Evolutionary conservation across 2,888 invertebrate genomes (phyloP).

Genomic region (Heliothis peltigera): DNA sequence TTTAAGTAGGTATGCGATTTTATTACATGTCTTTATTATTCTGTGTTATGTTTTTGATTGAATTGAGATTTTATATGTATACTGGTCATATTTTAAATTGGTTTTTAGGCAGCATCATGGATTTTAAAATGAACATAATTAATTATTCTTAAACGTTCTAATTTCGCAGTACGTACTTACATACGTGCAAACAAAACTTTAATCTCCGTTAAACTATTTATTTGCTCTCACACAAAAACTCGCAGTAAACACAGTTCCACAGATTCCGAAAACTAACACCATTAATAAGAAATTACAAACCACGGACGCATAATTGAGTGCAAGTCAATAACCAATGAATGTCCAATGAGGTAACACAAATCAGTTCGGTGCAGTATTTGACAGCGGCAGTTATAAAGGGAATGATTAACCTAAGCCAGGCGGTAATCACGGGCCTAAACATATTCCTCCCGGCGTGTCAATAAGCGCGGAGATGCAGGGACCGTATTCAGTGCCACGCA

Average conservation of each 20-base stretch:
- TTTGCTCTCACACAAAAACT: too few species aligned
- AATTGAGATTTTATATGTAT: too few species aligned
- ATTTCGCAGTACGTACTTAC: too few species aligned
- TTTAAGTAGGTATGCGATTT: too few species aligned
- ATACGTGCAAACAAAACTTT: too few species aligned
- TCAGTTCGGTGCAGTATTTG: slow-evolving; percentile 45
- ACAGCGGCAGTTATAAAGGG: slow-evolving; percentile 75
- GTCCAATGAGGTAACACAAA: slow-evolving; percentile 55
- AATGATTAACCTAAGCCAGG: slow-evolving; percentile 83
- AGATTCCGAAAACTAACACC: slow-evolving; percentile 14
- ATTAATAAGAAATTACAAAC: slow-evolving; percentile 23
- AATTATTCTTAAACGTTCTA: too few species aligned
- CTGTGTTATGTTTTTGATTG: too few species aligned
- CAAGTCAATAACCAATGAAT: slow-evolving; percentile 57
- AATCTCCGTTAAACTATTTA: too few species aligned
- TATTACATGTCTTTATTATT: too few species aligned
- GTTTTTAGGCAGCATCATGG: too few species aligned
- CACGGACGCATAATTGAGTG: slow-evolving; percentile 22
- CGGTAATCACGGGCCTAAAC: slow-evolving; percentile 81
- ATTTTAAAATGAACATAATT: too few species aligned
- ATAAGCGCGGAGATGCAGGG: slow-evolving; percentile 69
- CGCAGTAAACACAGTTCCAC: background rate
- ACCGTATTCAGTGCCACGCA: slow-evolving; percentile 78
- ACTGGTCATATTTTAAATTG: too few species aligned
- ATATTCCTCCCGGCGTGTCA: slow-evolving; percentile 73